Conservation (phyloP, 2,797 vertebrate genomes). For the Rallus crepitans region DNA sequence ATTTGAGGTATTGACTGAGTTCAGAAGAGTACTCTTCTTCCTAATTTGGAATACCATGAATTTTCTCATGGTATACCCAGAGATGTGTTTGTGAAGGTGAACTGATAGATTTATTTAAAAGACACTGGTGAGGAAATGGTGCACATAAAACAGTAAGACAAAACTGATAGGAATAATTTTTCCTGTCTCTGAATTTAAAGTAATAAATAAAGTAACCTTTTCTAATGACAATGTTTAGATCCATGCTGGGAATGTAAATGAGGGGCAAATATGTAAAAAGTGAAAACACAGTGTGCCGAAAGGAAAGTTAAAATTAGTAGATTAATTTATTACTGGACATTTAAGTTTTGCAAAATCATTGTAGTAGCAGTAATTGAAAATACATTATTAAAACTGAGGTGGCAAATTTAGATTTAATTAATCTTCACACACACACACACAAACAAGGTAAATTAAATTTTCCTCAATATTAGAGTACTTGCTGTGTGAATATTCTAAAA, state of each 20-base stretch:
- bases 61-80: background rate
- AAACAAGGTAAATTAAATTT: background rate
- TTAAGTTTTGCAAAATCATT: background rate
- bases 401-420: background rate
- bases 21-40: background rate
- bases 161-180: background rate
- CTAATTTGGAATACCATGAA: background rate
- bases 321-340: background rate
- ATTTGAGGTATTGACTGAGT: background rate
- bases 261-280: background rate
- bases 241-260: background rate
- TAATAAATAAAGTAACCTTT: background rate
- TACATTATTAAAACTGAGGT: background rate
- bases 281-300: background rate
- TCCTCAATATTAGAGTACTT: background rate
- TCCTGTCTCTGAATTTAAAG: background rate
- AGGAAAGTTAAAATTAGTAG: background rate
- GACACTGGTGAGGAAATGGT: background rate
- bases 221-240: background rate
- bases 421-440: too few species aligned
- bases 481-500: background rate
- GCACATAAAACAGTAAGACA: background rate
- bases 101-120: background rate
- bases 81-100: background rate
- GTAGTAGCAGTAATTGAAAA: background rate